Evolutionary conservation across 2,888 invertebrate species (phyloP).

Genomic region (Amblyjoppa fuscipennis): DNA sequence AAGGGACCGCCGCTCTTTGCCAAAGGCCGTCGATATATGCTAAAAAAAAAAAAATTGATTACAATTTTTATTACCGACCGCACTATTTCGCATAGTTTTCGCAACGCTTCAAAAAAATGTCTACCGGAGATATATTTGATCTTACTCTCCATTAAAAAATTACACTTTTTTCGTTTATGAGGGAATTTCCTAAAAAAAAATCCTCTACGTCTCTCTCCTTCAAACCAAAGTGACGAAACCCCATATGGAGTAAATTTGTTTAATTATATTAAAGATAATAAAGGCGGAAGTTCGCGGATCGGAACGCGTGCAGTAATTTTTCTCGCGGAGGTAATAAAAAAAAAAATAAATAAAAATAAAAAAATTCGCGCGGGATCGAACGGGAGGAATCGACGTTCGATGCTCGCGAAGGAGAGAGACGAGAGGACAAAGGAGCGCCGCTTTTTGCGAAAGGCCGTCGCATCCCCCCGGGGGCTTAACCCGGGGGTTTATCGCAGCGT

Average conservation of each 20-base stretch:
- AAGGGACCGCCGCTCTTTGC: slow-evolving; percentile 74
- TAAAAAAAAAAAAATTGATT: too few relatives aligned
- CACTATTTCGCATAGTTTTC: too few relatives aligned
- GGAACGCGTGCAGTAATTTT: slow-evolving; percentile 1
- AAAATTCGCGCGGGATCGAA: slow-evolving; percentile 10
- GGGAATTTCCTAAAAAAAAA: too few relatives aligned
- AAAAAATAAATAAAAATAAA: background rate
- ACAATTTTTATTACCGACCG: too few relatives aligned
- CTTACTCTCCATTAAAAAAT: too few relatives aligned
- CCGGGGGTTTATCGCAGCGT: slow-evolving; percentile 79
- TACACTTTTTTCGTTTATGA: too few relatives aligned
- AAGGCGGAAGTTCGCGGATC: background rate
- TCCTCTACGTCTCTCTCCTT: too few relatives aligned
- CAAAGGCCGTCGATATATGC: slow-evolving; percentile 73
- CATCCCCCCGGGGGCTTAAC: slow-evolving; percentile 77
- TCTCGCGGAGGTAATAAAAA: slow-evolving; percentile 18
- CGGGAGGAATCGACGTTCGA: slow-evolving; percentile 47
- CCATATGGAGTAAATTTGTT: too few relatives aligned
- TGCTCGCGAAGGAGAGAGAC: slow-evolving; percentile 60
- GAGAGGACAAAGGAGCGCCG: slow-evolving; percentile 68
- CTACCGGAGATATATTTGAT: too few relatives aligned
- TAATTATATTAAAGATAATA: too few relatives aligned
- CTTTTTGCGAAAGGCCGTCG: slow-evolving; percentile 78
- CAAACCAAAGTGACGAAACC: too few relatives aligned
- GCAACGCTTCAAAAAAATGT: too few relatives aligned